These are phyloP conservation scores for Lates japonicus DNA, from an alignment of 2,797 vertebrate species.

Conservation along the genomic window DNA sequence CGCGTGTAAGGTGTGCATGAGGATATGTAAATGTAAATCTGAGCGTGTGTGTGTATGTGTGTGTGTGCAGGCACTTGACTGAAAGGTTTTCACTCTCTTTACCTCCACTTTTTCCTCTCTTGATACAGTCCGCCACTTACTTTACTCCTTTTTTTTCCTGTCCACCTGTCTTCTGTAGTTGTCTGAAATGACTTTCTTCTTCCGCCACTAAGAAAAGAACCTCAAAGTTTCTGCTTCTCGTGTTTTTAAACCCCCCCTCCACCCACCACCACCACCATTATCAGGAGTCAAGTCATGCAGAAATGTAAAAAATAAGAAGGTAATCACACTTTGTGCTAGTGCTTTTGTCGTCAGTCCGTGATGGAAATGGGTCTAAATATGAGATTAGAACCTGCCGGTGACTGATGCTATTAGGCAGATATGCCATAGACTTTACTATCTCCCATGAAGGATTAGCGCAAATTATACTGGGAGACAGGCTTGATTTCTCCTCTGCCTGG, in stretches of 20 bases:
- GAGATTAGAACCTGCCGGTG: constrained; percentile 87
- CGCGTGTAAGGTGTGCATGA: constrained; percentile 33
- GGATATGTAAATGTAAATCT: constrained; percentile 45
- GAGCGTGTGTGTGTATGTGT: constrained; percentile 30
- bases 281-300: constrained; percentile 85
- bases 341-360: constrained; percentile 83
- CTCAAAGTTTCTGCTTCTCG: constrained; percentile 65
- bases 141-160: constrained; percentile 47
- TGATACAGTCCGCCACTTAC: constrained; percentile 63
- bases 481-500: constrained; percentile 84
- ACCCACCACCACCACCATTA: constrained; percentile 55
- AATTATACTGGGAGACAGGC: constrained; percentile 86
- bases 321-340: constrained; percentile 84
- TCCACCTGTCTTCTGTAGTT: constrained; percentile 72
- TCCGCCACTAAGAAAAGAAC: constrained; percentile 61
- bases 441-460: constrained; percentile 86
- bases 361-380: constrained; percentile 87
- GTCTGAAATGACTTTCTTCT: constrained; percentile 75
- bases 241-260: constrained; percentile 58
- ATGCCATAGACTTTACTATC: constrained; percentile 87
- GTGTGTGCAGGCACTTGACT: constrained; percentile 56
- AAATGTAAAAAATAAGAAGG: constrained; percentile 81
- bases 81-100: constrained; percentile 75
- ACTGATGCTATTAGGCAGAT: constrained; percentile 89
- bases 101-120: constrained; percentile 60